Conservation (phyloP, 2,113 vertebrate species). For the Corythoichthys intestinalis region DNA sequence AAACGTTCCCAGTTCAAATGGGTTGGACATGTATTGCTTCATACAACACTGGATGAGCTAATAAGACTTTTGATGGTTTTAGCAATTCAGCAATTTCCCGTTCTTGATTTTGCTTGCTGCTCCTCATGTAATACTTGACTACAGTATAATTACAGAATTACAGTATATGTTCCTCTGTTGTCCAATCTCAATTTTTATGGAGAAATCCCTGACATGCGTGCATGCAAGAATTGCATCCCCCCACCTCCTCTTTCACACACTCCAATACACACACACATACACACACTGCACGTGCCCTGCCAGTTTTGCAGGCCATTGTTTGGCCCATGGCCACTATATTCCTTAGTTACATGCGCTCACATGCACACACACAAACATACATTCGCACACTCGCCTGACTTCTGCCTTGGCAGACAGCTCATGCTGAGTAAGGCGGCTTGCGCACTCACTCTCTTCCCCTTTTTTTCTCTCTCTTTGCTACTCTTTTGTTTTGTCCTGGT, state of each 20-base stretch:
- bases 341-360: slow-evolving; percentile 17
- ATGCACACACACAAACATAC: slow-evolving; percentile 19
- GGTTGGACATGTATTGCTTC: too few species aligned
- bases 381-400: slow-evolving; percentile 58
- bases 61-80: background rate
- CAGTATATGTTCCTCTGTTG: slow-evolving; percentile 16
- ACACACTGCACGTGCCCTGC: slow-evolving; percentile 44
- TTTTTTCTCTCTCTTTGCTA: slow-evolving; percentile 5
- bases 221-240: slow-evolving; percentile 52
- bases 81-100: background rate
- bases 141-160: background rate
- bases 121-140: background rate
- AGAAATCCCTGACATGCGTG: slow-evolving; percentile 41
- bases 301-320: slow-evolving; percentile 70
- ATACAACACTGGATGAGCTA: too few species aligned
- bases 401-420: slow-evolving; percentile 64
- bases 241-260: slow-evolving; percentile 28
- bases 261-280: slow-evolving; percentile 9
- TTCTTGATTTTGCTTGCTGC: background rate
- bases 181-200: slow-evolving; percentile 27
- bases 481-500: slow-evolving; percentile 23
- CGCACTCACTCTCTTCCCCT: slow-evolving; percentile 17
- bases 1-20: too few species aligned
- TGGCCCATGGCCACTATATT: slow-evolving; percentile 70
- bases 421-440: slow-evolving; percentile 67